Base-by-base conservation (phyloP, 2,113 vertebrate species). In the Speoplatyrhinus poulsoni region DNA sequence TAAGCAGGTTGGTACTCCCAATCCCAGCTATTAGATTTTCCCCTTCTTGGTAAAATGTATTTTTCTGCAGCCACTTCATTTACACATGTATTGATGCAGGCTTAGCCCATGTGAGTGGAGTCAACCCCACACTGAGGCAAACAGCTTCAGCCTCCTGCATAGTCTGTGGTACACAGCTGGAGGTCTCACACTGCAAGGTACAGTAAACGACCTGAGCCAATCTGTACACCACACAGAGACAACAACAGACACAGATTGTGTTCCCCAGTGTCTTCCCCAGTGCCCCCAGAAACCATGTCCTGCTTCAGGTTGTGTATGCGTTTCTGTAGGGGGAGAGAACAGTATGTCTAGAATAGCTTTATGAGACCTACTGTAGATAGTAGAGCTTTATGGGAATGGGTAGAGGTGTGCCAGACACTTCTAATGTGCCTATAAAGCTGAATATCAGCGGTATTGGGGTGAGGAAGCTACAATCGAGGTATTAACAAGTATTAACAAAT, bases 81-180 rank as follows among this genome's bases (percentile, higher is more conserved):
- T 9, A 70, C 1, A n/a, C 17, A 5, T 49, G 60, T 11, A 58
- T 26, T 12, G 12, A 41, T 13, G 13, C 85, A 96, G 95, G 72
- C 83, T 96, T 73, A 96, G 95, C 81, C 95, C 95, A 1, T 91
- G 85, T 73, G 95, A 96, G 65, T 96, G 95, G 95, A 90, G 82
- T 6, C 94, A 93, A 61, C 91, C 94, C n/a, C 88, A 92, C 74
- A 92, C 69, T 0, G 94, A 95, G n/a, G 84, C 90, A 56, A 94
- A 91, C 70, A 81, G 70, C 33, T 96, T 95, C 19, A 93, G 91
- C 50, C 87, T 95, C 33, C 76, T 94, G 4, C 93, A 96, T 73
- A 95, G 95, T 68, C 85, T 96, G 70, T 96, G 95, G 95, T 95
- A 93, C 82, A 89, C 94, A 63, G 91, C 89, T 7, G 95, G 94